Conservation (phyloP, 2,113 vertebrate genomes). For the Aphelocoma coerulescens region DNA sequence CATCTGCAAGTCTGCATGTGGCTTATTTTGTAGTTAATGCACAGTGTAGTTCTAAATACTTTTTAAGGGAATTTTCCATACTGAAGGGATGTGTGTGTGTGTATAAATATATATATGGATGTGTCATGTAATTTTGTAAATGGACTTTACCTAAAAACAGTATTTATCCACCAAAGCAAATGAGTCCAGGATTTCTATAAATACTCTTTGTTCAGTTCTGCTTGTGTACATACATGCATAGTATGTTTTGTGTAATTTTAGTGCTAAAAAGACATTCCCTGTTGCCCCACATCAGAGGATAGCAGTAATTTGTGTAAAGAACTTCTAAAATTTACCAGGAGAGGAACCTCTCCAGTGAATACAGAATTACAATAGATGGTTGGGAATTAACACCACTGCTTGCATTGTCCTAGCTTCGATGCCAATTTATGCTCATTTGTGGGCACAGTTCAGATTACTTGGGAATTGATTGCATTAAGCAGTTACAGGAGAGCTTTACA, state of each 20-base stretch:
- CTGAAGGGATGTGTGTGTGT: background rate
- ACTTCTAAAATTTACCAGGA: slow-evolving; percentile 1
- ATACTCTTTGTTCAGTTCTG: background rate
- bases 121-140: background rate
- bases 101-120: background rate
- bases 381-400: background rate
- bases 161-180: background rate
- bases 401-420: slow-evolving; percentile 23
- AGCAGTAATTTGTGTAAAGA: background rate
- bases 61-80: background rate
- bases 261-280: background rate
- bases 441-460: slow-evolving; percentile 46
- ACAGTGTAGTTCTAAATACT: background rate
- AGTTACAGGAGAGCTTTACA: slow-evolving; percentile 43
- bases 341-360: background rate
- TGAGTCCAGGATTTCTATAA: background rate
- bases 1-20: background rate
- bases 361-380: background rate
- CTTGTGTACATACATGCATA: background rate
- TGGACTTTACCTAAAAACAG: background rate
- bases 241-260: background rate
- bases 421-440: slow-evolving; percentile 45
- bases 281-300: background rate
- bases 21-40: background rate
- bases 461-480: slow-evolving; percentile 59